These are phyloP conservation scores for Callyntrura sp. DNA, from an alignment of 2,888 invertebrate species.

Conservation along the genomic window DNA sequence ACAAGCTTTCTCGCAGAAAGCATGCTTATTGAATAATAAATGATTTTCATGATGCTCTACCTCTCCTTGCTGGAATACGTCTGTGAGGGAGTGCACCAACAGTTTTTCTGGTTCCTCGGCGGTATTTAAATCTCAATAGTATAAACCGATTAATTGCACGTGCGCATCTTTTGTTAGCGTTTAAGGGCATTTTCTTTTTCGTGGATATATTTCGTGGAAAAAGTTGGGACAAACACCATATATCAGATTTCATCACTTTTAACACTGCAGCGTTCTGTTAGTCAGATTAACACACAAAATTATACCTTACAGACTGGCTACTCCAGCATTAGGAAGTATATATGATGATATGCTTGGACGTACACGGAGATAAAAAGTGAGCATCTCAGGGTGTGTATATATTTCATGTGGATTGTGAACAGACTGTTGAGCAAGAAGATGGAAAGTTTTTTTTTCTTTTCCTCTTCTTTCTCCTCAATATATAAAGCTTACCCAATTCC, in stretches of 20 bases:
- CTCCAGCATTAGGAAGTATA: too few species aligned
- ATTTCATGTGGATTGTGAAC: conserved; percentile 26
- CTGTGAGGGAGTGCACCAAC: too few species aligned
- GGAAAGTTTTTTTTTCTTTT: conserved; percentile 7
- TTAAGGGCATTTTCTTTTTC: not conserved
- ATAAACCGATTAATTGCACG: conserved; percentile 10
- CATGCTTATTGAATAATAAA: too few species aligned
- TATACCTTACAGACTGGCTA: not conserved
- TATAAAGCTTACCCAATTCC: conserved; percentile 37
- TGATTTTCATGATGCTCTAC: too few species aligned
- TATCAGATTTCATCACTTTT: not conserved
- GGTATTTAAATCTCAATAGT: not conserved
- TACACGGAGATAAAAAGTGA: not conserved
- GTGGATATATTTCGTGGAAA: not conserved
- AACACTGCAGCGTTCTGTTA: not conserved
- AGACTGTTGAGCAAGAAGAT: conserved; percentile 30
- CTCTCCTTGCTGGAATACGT: too few species aligned
- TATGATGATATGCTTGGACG: not conserved
- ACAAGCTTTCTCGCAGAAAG: too few species aligned
- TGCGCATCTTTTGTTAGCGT: not conserved
- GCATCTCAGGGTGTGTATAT: not conserved
- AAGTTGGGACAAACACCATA: not conserved
- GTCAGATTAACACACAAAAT: too few species aligned
- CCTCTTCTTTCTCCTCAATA: conserved; percentile 2
- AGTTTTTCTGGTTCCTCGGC: too few species aligned